phyloP scores from a whole-genome alignment of 2,797 vertebrate species.

The Acrossocheilus fasciatus region DNA sequence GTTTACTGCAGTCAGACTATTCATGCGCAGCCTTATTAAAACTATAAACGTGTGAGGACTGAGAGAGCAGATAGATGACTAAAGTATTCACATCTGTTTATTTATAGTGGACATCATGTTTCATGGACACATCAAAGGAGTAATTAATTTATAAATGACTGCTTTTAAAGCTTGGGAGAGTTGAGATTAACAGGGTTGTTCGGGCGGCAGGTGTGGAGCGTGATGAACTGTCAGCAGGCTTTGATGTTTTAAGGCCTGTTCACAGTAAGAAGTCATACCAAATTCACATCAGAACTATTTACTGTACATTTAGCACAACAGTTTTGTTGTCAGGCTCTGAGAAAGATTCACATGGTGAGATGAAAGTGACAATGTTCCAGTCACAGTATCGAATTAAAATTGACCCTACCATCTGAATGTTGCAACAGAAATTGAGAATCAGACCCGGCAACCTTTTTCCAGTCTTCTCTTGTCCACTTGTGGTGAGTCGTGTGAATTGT shows the following conservation, averaged over 20 bases:
- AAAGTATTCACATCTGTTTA: slow-evolving; percentile 38
- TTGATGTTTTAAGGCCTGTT: slow-evolving; percentile 16
- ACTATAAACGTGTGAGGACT: slow-evolving; percentile 22
- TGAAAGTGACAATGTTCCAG: not conserved
- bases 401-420: not conserved
- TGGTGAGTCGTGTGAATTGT: not conserved
- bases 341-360: not conserved
- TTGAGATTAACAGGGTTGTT: slow-evolving; percentile 9
- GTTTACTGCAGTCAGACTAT: slow-evolving; percentile 34
- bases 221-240: not conserved
- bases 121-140: slow-evolving; percentile 12
- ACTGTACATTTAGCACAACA: not conserved
- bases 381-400: not conserved
- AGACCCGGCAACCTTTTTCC: not conserved
- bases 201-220: not conserved
- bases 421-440: not conserved
- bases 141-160: slow-evolving; percentile 16
- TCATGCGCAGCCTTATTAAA: slow-evolving; percentile 46
- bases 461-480: not conserved
- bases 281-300: not conserved
- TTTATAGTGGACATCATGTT: slow-evolving; percentile 45
- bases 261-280: not conserved
- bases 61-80: slow-evolving; percentile 17
- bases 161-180: slow-evolving; percentile 19
- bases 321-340: not conserved